Conservation (phyloP, 1,140 invertebrate genomes). For the Anadara kagoshimensis region DNA sequence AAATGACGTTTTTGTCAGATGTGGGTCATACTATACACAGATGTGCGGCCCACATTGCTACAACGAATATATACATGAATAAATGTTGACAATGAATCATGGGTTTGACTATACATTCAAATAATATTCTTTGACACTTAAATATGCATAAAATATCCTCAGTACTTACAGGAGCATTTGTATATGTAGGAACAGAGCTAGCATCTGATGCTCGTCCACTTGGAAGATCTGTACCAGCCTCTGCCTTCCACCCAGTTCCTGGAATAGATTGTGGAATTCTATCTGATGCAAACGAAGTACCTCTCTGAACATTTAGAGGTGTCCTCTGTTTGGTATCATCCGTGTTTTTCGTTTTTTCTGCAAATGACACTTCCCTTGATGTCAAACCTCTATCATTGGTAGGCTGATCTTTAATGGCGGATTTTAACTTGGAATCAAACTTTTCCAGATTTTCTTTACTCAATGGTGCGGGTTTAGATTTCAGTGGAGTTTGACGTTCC, state of each 20-base stretch:
- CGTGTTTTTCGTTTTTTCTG: slow-evolving; percentile 31
- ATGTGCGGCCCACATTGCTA: too few species aligned
- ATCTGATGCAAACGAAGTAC: slow-evolving; percentile 8
- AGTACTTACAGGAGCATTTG: slow-evolving; percentile 60
- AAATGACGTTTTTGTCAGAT: too few species aligned
- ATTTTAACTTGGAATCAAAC: slow-evolving; percentile 37
- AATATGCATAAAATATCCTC: neutral
- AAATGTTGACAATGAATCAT: too few species aligned
- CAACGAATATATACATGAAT: too few species aligned
- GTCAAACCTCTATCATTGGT: slow-evolving; percentile 1
- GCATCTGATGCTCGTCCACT: slow-evolving; percentile 59
- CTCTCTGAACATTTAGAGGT: slow-evolving; percentile 11
- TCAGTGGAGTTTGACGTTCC: slow-evolving; percentile 7
- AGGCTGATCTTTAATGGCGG: slow-evolving; percentile 42
- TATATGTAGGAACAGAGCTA: slow-evolving; percentile 64
- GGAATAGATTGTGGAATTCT: slow-evolving; percentile 21
- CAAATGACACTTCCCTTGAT: slow-evolving; percentile 59
- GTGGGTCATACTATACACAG: too few species aligned
- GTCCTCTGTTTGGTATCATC: neutral
- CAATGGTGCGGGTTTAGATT: slow-evolving; percentile 16
- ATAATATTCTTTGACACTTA: neutral
- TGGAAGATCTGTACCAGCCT: slow-evolving; percentile 56
- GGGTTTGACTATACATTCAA: too few species aligned
- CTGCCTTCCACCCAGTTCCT: slow-evolving; percentile 55
- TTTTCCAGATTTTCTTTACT: slow-evolving; percentile 38